phyloP scores from a whole-genome alignment of 2,797 vertebrate species.

The Mus caroli region DNA sequence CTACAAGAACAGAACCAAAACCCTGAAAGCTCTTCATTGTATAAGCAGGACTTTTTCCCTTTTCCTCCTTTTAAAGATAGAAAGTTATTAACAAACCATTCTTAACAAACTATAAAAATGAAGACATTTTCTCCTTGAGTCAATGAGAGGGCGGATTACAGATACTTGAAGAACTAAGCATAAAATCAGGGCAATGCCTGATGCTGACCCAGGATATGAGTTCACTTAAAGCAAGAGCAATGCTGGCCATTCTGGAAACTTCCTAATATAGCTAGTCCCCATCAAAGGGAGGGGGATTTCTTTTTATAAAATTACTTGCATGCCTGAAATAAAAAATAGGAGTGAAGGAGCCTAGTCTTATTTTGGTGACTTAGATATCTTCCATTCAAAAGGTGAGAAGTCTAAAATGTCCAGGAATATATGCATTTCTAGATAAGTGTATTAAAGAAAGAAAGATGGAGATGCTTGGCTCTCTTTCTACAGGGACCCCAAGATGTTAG shows the following conservation, averaged over 20 bases:
- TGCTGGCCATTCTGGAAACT: background rate
- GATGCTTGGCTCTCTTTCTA: background rate
- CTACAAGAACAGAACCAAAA: constrained; percentile 31
- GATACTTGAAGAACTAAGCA: constrained; percentile 34
- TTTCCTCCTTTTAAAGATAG: background rate
- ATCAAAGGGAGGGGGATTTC: background rate
- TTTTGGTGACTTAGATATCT: constrained; percentile 45
- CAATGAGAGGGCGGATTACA: background rate
- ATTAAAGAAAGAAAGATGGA: constrained; percentile 32
- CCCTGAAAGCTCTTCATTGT: background rate
- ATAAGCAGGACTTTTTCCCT: background rate
- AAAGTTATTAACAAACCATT: background rate
- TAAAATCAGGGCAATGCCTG: background rate
- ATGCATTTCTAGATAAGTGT: constrained; percentile 21
- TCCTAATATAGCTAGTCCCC: background rate
- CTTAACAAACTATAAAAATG: background rate
- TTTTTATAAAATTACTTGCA: constrained; percentile 15
- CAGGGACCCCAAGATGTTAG: background rate
- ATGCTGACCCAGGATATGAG: background rate
- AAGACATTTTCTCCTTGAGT: constrained; percentile 22
- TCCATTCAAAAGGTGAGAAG: constrained; percentile 23
- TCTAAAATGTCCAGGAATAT: background rate
- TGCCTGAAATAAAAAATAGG: background rate
- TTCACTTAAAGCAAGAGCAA: background rate
- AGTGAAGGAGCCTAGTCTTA: background rate